Base-by-base conservation (phyloP, 1,140 invertebrate genomes). In the Camponotus floridanus region DNA sequence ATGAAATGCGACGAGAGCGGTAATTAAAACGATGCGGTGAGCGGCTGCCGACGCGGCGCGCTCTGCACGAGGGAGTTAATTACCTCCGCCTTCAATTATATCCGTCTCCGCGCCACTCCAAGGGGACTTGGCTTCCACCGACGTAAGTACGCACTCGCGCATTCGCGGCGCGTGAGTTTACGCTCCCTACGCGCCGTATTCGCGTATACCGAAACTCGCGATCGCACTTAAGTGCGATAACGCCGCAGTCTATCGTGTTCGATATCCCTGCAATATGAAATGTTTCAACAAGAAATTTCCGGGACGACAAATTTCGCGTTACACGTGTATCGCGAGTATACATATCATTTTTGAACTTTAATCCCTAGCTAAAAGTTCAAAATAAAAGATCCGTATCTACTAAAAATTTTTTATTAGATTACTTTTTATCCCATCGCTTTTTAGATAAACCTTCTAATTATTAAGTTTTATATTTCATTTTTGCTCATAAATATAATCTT, bases 21-120 rank as follows among this genome's bases (percentile, higher is more conserved):
- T 94, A 94, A 94, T 95, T 94, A 94, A 95, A 94, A 94, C 92
- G 92, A 93, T 92, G 92, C 88, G 89, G 90, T 89, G 90, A 87
- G 90, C 91, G 91, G 86, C 83, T 79, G 90, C 84, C 74, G 78
- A 51, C 51, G 51, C 48, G 59, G 70, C 76, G 65, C 85, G 89
- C 83, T 83, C 84, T 92, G 87, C 87, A 91, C 92, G 88, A 91
- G 92, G 93, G 90, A 94, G 93, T 94, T 94, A 94, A 95, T 95
- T 94, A 94, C 92, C 93, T 93, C 91, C 87, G 92, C 90, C 91
- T 93, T 93, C 92, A 93, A 94, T 94, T 94, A 93, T 93, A 93
- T 92, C 92, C 92, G 93, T 92, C 92, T 93, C 79, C 92, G 91
- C 88, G 90, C 91, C 89, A 93, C 92, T 93, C 92, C 92, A 92